Conservation (phyloP, 2,797 vertebrate species). For the Rhabdomys pumilio region DNA sequence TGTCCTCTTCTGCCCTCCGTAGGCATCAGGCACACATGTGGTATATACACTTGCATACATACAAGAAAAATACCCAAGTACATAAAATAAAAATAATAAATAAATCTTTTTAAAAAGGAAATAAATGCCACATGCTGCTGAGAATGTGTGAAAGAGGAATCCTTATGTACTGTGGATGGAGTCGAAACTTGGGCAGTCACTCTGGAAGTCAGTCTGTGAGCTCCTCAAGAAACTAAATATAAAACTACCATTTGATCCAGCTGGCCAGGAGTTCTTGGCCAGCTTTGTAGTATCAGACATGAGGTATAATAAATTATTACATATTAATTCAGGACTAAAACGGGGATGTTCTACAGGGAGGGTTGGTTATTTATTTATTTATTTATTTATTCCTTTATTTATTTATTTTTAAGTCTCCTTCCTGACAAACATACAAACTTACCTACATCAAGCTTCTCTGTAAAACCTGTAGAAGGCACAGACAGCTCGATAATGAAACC, state of each 20-base stretch:
- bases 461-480: background rate
- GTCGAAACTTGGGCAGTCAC: background rate
- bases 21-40: background rate
- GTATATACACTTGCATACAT: too few relatives aligned
- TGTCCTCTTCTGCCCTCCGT: background rate
- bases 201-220: background rate
- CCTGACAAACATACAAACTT: background rate
- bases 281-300: background rate
- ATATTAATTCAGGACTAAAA: background rate
- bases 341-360: background rate
- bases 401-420: background rate
- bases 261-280: background rate
- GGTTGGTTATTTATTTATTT: background rate
- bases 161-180: background rate
- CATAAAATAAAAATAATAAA: background rate
- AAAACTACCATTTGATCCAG: background rate
- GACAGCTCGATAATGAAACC: background rate
- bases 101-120: too few relatives aligned
- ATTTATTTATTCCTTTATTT: background rate
- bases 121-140: background rate
- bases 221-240: background rate
- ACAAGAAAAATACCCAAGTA: background rate
- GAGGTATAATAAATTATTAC: background rate
- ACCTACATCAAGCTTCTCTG: background rate
- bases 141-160: background rate